These are phyloP conservation scores for Anolis carolinensis DNA, from an alignment of 2,113 vertebrate genomes.

Conservation along the genomic window DNA sequence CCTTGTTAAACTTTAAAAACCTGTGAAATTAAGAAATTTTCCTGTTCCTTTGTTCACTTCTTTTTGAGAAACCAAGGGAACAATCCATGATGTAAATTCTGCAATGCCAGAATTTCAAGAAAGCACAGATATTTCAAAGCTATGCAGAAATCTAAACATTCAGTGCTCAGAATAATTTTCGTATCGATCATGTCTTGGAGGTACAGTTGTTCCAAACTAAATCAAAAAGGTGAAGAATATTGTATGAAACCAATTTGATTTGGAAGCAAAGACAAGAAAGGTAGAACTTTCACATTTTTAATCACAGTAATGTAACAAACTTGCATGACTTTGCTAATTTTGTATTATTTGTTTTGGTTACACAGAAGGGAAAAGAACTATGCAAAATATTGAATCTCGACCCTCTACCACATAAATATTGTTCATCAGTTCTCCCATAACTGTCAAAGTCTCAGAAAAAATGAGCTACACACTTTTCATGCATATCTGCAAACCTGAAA, in stretches of 20 bases:
- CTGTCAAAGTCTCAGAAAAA: neutral
- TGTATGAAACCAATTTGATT: neutral
- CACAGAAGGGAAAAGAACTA: neutral
- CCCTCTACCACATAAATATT: neutral
- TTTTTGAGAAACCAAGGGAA: too few species aligned
- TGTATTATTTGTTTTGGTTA: neutral
- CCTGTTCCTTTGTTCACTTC: too few species aligned
- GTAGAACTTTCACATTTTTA: neutral
- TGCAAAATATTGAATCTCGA: neutral
- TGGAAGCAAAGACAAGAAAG: neutral
- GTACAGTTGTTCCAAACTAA: neutral
- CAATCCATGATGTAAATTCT: too few species aligned
- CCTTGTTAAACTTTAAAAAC: too few species aligned
- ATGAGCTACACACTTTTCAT: too few species aligned
- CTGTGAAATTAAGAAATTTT: too few species aligned
- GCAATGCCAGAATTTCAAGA: too few species aligned
- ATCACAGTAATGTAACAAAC: neutral
- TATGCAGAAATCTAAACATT: too few species aligned
- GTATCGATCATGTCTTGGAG: neutral
- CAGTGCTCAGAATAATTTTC: too few species aligned
- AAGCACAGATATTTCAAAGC: too few species aligned
- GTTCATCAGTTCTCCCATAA: neutral
- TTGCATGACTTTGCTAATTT: neutral
- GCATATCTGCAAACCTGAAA: neutral
- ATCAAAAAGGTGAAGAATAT: neutral